Evolutionary conservation across 2,113 vertebrate genomes (phyloP).

Genomic region (Corynorhinus townsendii): DNA sequence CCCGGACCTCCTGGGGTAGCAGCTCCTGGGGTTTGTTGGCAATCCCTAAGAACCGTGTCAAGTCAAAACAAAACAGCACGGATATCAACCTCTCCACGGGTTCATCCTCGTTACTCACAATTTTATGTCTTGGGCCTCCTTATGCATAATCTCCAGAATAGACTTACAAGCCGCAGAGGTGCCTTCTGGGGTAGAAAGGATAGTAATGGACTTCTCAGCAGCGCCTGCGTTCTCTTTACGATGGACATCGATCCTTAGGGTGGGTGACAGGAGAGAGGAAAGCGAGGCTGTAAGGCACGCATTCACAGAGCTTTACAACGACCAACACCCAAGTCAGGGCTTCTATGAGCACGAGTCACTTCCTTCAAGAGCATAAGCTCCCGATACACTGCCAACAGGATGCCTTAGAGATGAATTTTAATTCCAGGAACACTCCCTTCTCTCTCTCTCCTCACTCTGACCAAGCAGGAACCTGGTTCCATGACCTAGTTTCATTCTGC

Average conservation of each 20-base stretch:
- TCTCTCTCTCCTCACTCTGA: neutral
- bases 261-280: slow-evolving; percentile 31
- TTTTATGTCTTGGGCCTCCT: slow-evolving; percentile 97
- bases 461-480: neutral
- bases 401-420: neutral
- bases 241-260: slow-evolving; percentile 94
- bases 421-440: neutral
- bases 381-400: neutral
- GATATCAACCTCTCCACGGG: neutral
- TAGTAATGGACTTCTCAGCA: slow-evolving; percentile 97
- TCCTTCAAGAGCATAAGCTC: neutral
- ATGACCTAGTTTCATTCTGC: neutral
- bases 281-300: neutral
- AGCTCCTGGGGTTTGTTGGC: neutral
- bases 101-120: slow-evolving; percentile 87
- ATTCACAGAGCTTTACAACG: neutral
- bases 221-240: slow-evolving; percentile 98
- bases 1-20: neutral
- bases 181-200: slow-evolving; percentile 96
- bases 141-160: slow-evolving; percentile 99
- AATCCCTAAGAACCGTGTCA: neutral
- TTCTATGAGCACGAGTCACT: neutral
- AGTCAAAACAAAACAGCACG: neutral
- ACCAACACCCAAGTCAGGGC: neutral
- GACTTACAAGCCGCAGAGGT: slow-evolving; percentile 94